These are phyloP conservation scores for Lasioglossum morio DNA, from an alignment of 2,888 invertebrate genomes.

Conservation along the genomic window DNA sequence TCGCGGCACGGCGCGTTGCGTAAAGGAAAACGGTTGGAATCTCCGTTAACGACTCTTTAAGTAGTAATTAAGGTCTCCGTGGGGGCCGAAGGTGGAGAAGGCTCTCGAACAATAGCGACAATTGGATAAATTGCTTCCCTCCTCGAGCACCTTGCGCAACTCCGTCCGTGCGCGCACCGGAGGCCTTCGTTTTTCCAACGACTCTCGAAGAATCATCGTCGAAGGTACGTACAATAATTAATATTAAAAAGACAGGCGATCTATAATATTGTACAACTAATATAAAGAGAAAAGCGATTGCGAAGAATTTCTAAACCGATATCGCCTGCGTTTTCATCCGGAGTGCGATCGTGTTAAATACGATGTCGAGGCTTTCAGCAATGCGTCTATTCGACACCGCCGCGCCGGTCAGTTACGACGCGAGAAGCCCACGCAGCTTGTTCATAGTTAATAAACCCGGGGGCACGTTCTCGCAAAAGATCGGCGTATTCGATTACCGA, in stretches of 20 bases:
- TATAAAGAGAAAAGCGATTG: background rate
- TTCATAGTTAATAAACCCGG: constrained; percentile 1
- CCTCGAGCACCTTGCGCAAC: constrained; percentile 43
- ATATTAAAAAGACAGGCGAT: background rate
- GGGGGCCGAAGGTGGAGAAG: constrained; percentile 15
- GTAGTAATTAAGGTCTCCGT: constrained; percentile 24
- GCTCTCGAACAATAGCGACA: constrained; percentile 51
- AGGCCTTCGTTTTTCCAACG: constrained; percentile 18
- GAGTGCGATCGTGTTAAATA: background rate
- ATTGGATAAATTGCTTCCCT: constrained; percentile 52
- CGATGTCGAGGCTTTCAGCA: background rate
- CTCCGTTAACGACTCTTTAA: constrained; percentile 32
- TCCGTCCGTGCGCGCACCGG: background rate
- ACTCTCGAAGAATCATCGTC: background rate
- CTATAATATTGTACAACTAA: background rate
- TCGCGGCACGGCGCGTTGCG: constrained; percentile 16
- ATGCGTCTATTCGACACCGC: background rate
- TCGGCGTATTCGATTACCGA: constrained; percentile 28
- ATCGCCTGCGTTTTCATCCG: background rate
- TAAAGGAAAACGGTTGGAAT: constrained; percentile 23
- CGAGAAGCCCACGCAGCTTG: background rate
- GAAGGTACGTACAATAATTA: background rate
- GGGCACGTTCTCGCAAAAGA: background rate
- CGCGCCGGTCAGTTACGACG: background rate
- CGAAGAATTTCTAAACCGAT: background rate